These are phyloP conservation scores for Leuctra nigra DNA, from an alignment of 2,888 invertebrate genomes.

Conservation along the genomic window DNA sequence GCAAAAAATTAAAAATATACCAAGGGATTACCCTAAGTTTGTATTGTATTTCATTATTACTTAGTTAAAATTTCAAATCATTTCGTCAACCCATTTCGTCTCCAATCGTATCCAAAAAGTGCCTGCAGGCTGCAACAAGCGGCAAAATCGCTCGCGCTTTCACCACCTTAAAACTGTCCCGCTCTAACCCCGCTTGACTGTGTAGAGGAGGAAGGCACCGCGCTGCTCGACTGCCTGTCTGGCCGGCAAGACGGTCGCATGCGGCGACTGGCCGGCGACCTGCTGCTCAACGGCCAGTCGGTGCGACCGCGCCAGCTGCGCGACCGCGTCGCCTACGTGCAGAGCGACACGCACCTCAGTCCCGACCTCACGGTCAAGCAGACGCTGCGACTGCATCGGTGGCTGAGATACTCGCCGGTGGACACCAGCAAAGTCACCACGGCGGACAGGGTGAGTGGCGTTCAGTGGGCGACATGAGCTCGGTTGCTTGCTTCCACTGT, in stretches of 20 bases:
- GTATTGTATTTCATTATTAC: too few species aligned
- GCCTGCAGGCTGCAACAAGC: too few species aligned
- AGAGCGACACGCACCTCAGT: conserved; percentile 68
- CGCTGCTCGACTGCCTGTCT: conserved; percentile 78
- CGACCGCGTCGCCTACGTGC: conserved; percentile 67
- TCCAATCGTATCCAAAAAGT: too few species aligned
- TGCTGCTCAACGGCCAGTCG: conserved; percentile 80
- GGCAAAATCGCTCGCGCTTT: too few species aligned
- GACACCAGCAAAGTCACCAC: conserved; percentile 55
- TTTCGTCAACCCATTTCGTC: too few species aligned
- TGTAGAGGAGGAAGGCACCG: conserved; percentile 71
- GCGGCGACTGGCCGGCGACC: conserved; percentile 58
- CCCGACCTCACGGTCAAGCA: conserved; percentile 86
- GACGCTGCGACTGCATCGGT: conserved; percentile 76
- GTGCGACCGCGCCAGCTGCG: conserved; percentile 63
- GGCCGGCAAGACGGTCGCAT: conserved; percentile 56
- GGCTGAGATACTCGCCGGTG: conserved; percentile 48
- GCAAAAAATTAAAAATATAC: too few species aligned
- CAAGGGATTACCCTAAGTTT: too few species aligned
- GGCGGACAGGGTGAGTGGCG: conserved; percentile 56
- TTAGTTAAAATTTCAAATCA: too few species aligned
- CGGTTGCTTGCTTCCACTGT: too few species aligned
- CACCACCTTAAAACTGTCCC: too few species aligned
- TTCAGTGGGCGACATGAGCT: too few species aligned
- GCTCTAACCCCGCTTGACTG: too few species aligned